Base-by-base conservation (phyloP, 2,888 invertebrate genomes). In the Drosophila helvetica region DNA sequence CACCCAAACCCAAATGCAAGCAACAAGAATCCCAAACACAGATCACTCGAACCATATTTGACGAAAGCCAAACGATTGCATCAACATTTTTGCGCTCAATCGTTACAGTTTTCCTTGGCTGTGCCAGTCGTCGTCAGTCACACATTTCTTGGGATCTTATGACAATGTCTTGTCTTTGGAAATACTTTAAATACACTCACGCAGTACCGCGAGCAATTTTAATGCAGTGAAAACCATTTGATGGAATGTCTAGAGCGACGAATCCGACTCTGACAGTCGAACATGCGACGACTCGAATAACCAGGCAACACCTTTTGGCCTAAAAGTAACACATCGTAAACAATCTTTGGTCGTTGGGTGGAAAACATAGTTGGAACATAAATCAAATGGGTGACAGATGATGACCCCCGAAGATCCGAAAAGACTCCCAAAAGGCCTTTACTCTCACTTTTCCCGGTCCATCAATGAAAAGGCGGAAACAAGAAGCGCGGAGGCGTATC, bases 41-140 rank as follows among this genome's bases (percentile, higher is more conserved):
- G 66, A 65, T 38, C 38, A 87, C 58, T 75, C 66, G 83, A 75
- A 68, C 85, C 85, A 86, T 85, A 88, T 85, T 88, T 88, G 89
- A 84, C 85, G 38, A 38, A 15, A 77, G 86, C 84, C 79, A 86
- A 85, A 86, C 85, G 87, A 85, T 88, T 86, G 86, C 83, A 79
- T 87, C 74, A 64, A 66, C 61, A 79, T 77, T 66, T 67, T 48
- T 72, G 60, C 54, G 65, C 60, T 55, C 42, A 52, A 60, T 64
- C 61, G 70, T 62, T 69, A 59, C 18, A 27, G 68, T 43, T 68
- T 66, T 67, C 65, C 50, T 56, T 56, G 0, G 38, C 38, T n/a
- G 38, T 38, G 38, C 5, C 6, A 55, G 71, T 62, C 48, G 38
- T 19, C 7, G 27, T n/a, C 45, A 30, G 50, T 59, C 51, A 27